Conservation (phyloP, 92 coral and sea anemone genomes). For the Palythoa grandiflora region DNA sequence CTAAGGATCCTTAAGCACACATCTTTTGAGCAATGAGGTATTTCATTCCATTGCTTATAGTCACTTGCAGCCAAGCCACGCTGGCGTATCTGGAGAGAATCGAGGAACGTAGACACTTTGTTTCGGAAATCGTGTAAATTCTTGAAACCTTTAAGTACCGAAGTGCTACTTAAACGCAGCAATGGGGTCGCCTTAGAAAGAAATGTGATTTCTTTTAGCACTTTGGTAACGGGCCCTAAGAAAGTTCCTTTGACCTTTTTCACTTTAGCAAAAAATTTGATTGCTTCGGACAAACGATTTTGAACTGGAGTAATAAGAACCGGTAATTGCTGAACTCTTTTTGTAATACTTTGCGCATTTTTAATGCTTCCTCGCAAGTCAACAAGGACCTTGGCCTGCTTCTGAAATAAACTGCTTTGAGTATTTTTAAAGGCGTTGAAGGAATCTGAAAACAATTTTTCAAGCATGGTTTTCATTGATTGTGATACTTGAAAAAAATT, state of each 20-base stretch:
- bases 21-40: slow-evolving; percentile 74
- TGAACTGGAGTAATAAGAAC: slow-evolving; percentile 62
- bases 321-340: slow-evolving; percentile 53
- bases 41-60: slow-evolving; percentile 71
- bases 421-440: slow-evolving; percentile 67
- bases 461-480: slow-evolving; percentile 45
- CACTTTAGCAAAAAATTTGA: slow-evolving; percentile 59
- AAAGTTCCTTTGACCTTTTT: slow-evolving; percentile 20
- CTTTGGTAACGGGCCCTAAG: slow-evolving; percentile 51
- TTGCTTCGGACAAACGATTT: slow-evolving; percentile 39
- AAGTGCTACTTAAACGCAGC: slow-evolving; percentile 47
- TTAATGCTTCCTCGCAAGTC: slow-evolving; percentile 57
- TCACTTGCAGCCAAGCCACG: slow-evolving; percentile 69
- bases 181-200: slow-evolving; percentile 57
- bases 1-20: slow-evolving; percentile 75
- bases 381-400: slow-evolving; percentile 52
- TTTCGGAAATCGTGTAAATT: slow-evolving; percentile 71
- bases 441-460: slow-evolving; percentile 51
- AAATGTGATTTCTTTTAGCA: slow-evolving; percentile 52
- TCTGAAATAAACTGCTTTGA: slow-evolving; percentile 25
- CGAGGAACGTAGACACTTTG: slow-evolving; percentile 65
- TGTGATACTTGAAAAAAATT: slow-evolving; percentile 60
- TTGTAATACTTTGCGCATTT: slow-evolving; percentile 60
- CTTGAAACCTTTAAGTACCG: slow-evolving; percentile 46
- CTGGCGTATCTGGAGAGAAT: slow-evolving; percentile 73